Evolutionary conservation across 2,797 vertebrate genomes (phyloP).

Genomic region (Leptoclinus maculatus): DNA sequence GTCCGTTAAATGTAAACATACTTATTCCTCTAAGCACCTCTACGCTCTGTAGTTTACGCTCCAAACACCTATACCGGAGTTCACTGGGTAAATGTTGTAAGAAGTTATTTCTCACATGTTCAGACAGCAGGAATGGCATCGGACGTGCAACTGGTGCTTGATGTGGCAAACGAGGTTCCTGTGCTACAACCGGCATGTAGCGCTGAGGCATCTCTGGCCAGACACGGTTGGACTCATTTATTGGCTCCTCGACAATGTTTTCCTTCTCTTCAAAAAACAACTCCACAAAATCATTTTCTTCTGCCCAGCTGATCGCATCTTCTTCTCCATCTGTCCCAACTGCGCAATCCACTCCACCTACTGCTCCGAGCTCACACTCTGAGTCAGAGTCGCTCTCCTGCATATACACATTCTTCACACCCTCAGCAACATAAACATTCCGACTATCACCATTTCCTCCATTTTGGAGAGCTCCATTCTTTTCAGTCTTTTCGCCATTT

Average conservation of each 20-base stretch:
- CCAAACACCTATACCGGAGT: constrained; percentile 86
- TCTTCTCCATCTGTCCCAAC: constrained; percentile 60
- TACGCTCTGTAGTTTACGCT: constrained; percentile 88
- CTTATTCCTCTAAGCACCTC: constrained; percentile 89
- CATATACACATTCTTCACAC: constrained; percentile 80
- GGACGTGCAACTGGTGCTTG: constrained; percentile 72
- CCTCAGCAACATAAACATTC: constrained; percentile 68
- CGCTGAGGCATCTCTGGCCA: constrained; percentile 80
- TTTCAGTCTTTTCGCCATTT: constrained; percentile 78
- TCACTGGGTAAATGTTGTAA: constrained; percentile 85
- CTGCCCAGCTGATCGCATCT: constrained; percentile 74
- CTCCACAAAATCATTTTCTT: constrained; percentile 88
- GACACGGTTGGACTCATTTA: constrained; percentile 58
- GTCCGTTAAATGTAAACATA: constrained; percentile 88
- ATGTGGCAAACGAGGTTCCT: constrained; percentile 77
- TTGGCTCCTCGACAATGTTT: constrained; percentile 47
- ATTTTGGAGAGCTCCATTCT: constrained; percentile 78
- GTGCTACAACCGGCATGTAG: constrained; percentile 82
- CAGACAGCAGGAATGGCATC: constrained; percentile 81
- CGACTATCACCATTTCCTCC: constrained; percentile 73
- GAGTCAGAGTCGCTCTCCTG: constrained; percentile 83
- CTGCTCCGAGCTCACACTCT: constrained; percentile 90
- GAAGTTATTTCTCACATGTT: constrained; percentile 86
- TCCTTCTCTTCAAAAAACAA: constrained; percentile 83
- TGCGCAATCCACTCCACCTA: constrained; percentile 87